Evolutionary conservation across 2,113 vertebrate genomes (phyloP).

Genomic region (Bubalus kerabau): DNA sequence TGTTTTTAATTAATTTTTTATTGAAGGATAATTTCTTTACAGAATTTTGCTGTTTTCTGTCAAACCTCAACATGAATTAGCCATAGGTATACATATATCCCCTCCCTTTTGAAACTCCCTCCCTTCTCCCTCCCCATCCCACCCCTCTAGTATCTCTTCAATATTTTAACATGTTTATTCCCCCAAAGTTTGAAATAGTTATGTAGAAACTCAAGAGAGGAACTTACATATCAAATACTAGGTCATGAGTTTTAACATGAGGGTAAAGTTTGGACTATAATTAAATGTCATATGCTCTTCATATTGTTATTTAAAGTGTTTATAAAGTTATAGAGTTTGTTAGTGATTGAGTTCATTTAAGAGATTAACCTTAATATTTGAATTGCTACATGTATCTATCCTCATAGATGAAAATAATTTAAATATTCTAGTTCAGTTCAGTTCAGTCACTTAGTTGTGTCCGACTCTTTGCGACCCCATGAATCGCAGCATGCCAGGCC

Average conservation of each 20-base stretch:
- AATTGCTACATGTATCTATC: neutral
- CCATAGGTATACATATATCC: neutral
- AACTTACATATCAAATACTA: neutral
- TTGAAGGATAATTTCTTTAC: neutral
- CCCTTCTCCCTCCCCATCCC: neutral
- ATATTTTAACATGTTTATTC: neutral
- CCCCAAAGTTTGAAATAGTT: neutral
- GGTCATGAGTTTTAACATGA: neutral
- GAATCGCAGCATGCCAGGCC: too few relatives aligned
- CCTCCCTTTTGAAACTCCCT: neutral
- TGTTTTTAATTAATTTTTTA: neutral
- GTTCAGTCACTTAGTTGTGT: too few relatives aligned
- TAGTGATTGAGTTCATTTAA: neutral
- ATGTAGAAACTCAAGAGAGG: neutral
- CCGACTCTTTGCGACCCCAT: too few relatives aligned
- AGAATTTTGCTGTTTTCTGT: neutral
- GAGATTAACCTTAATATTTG: neutral
- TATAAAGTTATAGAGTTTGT: neutral
- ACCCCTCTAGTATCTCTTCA: neutral
- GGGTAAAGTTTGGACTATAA: neutral
- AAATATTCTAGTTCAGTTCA: neutral
- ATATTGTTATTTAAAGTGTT: neutral
- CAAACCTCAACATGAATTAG: neutral
- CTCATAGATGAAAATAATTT: neutral
- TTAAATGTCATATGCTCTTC: neutral